phyloP scores from a whole-genome alignment of 2,888 invertebrate genomes.

The Torymus tubicola region DNA sequence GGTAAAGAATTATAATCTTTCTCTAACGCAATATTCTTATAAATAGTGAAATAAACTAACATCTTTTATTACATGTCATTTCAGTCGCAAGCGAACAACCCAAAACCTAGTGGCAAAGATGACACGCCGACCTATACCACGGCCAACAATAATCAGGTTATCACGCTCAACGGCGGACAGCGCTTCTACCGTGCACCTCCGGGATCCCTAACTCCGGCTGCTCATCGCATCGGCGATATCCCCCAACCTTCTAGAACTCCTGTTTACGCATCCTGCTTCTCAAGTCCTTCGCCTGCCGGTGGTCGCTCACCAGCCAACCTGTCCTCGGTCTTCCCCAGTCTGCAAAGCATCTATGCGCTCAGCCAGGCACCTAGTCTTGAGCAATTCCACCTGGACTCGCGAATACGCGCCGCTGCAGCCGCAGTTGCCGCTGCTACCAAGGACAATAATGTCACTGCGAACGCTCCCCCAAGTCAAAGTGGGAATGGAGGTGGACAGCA shows the following conservation, averaged over 20 bases:
- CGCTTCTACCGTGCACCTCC: constrained; percentile 70
- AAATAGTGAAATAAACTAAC: no score
- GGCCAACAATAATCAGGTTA: constrained; percentile 65
- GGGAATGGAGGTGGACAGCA: constrained; percentile 62
- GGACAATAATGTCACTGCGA: neutral
- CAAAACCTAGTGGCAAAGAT: constrained; percentile 46
- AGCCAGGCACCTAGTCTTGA: constrained; percentile 66
- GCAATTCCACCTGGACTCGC: constrained; percentile 66
- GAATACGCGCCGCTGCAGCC: constrained; percentile 38
- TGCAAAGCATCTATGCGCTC: constrained; percentile 66
- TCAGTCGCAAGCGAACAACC: constrained; percentile 42
- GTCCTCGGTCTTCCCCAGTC: constrained; percentile 66
- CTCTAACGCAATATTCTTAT: no score
- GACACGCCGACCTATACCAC: constrained; percentile 53
- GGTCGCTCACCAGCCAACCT: constrained; percentile 58
- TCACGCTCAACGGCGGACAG: constrained; percentile 68
- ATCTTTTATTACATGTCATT: neutral
- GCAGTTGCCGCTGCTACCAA: constrained; percentile 32
- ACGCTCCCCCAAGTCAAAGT: constrained; percentile 51
- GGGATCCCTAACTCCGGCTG: constrained; percentile 70
- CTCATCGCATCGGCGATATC: constrained; percentile 66
- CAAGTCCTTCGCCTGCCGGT: constrained; percentile 56
- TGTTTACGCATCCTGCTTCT: constrained; percentile 68
- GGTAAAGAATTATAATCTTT: constrained; percentile 21
- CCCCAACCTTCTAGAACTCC: constrained; percentile 64